Evolutionary conservation across 2,113 vertebrate species (phyloP), one percentile per base, ranked within the genome.

Genomic region (Lampris incognitus): DNA sequence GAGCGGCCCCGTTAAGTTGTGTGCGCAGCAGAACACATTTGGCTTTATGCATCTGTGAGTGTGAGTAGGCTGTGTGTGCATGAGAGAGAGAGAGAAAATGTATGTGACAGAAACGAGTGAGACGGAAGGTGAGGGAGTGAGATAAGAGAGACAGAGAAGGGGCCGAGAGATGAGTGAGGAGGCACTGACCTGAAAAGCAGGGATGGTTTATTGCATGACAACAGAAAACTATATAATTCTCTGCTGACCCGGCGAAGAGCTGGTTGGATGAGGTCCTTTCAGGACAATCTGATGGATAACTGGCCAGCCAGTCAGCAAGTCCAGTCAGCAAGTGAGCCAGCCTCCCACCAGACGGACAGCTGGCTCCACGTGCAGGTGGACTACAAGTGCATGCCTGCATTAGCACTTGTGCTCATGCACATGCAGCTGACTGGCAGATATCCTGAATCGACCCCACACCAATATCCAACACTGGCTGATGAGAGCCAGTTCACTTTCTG

Each of bases 121-220:
- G 24, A 24, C 24, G 24, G 24, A 24, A 24, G 24, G 24, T 24
- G 24, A 24, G 24, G 24, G 24, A 24, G 24, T 0, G 24, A 24
- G 24, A 24, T 24, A 24, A 24, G 24, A 24, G 24, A 24, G 24
- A 24, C 24, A 24, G 24, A 24, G 24, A 24, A 24, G 24, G 24
- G 24, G 24, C 24, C 24, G 24, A 24, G 24, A 24, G 24, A 24
- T 24, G 24, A 24, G 24, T 24, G 24, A 24, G 24, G 24, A 24
- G 24, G 67, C 66, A n/a, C 42, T 79, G 73, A 85, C 72, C 72
- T 72, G 65, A 79, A 69, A 78, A 61, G 7, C 6, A 46, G 44
- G 6, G 57, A 13, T 39, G 68, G 39, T 54, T 54, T 54, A 54
- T 9, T 54, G 10, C 51, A n/a, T 63, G 60, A n/a, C 41, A n/a